These are phyloP conservation scores for Aphodius sticticus DNA, from an alignment of 2,888 invertebrate genomes.

Conservation along the genomic window DNA sequence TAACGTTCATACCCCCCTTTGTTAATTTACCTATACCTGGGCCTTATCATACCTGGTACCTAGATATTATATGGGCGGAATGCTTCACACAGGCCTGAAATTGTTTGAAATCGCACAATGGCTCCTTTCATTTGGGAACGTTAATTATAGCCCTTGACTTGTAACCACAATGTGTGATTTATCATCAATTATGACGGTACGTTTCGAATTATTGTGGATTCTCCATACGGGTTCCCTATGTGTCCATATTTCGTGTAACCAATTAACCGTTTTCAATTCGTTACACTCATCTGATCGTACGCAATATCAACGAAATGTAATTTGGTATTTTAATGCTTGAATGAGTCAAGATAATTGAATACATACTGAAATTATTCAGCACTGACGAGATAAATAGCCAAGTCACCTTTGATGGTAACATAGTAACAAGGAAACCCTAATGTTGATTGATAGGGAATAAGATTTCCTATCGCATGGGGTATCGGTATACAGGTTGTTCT, in stretches of 20 bases:
- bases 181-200: not conserved
- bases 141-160: not conserved
- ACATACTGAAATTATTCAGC: no score
- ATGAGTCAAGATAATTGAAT: not conserved
- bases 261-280: not conserved
- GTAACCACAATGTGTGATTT: not conserved
- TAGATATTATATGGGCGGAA: not conserved
- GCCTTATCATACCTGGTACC: not conserved
- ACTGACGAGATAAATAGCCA: no score
- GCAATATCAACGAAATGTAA: not conserved
- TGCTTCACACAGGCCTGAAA: not conserved
- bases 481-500: no score
- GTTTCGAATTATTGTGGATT: not conserved
- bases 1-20: not conserved
- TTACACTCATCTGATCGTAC: not conserved
- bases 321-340: not conserved
- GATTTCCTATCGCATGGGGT: no score
- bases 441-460: no score
- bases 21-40: no score
- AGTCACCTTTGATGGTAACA: no score
- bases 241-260: not conserved
- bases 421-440: no score
- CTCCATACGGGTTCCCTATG: not conserved
- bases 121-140: not conserved
- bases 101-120: not conserved